Conservation (phyloP, 2,888 invertebrate genomes). For the Myopa testacea region DNA sequence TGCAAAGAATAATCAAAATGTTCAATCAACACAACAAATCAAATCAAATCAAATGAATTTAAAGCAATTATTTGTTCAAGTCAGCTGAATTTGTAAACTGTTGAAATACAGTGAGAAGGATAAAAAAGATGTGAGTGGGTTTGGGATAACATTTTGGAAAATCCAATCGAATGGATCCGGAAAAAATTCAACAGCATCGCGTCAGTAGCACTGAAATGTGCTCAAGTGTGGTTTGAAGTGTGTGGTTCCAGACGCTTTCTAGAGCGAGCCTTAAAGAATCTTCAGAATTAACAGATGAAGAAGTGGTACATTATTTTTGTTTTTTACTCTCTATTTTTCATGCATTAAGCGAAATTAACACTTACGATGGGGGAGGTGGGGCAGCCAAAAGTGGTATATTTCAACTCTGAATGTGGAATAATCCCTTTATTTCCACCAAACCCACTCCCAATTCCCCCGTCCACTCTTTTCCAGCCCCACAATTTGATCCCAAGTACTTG, state of each 20-base stretch:
- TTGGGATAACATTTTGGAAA: background rate
- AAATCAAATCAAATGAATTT: conserved; percentile 25
- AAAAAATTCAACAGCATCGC: background rate
- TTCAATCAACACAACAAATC: conserved; percentile 33
- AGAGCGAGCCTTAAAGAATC: no score
- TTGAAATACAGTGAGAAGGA: no score
- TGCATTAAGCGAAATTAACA: background rate
- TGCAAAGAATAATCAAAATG: conserved; percentile 40
- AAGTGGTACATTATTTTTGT: background rate
- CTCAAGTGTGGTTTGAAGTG: conserved; percentile 8
- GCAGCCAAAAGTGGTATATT: background rate
- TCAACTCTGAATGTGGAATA: background rate
- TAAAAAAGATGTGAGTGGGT: no score
- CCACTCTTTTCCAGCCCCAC: background rate
- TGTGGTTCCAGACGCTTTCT: no score
- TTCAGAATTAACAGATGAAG: background rate
- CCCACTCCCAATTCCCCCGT: background rate
- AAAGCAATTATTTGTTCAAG: conserved; percentile 43
- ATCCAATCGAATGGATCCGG: background rate
- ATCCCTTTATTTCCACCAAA: background rate
- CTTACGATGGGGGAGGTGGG: background rate
- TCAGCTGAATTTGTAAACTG: conserved; percentile 33
- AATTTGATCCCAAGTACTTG: conserved; percentile 12
- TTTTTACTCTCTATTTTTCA: background rate
- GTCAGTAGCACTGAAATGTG: conserved; percentile 10